Conservation (phyloP, 2,797 vertebrate genomes). For the Enteromius treurensis region DNA sequence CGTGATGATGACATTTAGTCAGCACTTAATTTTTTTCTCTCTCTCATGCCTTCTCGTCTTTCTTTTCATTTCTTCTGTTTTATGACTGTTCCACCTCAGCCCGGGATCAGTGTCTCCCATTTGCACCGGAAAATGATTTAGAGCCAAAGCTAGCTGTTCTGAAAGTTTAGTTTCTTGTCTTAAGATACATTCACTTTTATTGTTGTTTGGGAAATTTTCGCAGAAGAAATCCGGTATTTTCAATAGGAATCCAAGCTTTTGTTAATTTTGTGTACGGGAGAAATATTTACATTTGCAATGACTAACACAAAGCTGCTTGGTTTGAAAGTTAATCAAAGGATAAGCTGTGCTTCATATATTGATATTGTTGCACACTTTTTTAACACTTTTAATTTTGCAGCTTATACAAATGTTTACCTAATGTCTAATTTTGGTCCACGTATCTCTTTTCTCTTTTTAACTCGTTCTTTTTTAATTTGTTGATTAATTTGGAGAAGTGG, state of each 20-base stretch:
- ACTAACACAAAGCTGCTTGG: background rate
- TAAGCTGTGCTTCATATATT: background rate
- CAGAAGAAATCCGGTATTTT: background rate
- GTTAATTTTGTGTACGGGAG: background rate
- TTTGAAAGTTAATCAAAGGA: background rate
- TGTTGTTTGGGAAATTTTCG: background rate
- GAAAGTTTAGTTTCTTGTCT: background rate
- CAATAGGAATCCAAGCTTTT: background rate
- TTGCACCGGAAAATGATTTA: slow-evolving; percentile 8
- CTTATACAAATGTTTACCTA: background rate
- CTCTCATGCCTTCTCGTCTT: slow-evolving; percentile 46
- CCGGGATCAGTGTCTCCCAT: background rate
- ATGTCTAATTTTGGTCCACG: slow-evolving; percentile 11
- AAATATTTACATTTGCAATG: background rate
- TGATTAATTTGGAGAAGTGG: slow-evolving; percentile 75
- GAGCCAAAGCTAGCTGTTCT: background rate
- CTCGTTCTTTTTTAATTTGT: slow-evolving; percentile 32
- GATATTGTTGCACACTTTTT: too few relatives aligned
- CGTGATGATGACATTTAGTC: slow-evolving; percentile 73
- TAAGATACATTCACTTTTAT: background rate
- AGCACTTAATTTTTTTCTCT: slow-evolving; percentile 71
- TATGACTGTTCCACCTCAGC: slow-evolving; percentile 24
- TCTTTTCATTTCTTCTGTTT: slow-evolving; percentile 28
- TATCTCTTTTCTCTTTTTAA: background rate
- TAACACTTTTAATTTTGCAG: background rate